Evolutionary conservation across 2,113 vertebrate genomes (phyloP).

Genomic region (Ptilonorhynchus violaceus): DNA sequence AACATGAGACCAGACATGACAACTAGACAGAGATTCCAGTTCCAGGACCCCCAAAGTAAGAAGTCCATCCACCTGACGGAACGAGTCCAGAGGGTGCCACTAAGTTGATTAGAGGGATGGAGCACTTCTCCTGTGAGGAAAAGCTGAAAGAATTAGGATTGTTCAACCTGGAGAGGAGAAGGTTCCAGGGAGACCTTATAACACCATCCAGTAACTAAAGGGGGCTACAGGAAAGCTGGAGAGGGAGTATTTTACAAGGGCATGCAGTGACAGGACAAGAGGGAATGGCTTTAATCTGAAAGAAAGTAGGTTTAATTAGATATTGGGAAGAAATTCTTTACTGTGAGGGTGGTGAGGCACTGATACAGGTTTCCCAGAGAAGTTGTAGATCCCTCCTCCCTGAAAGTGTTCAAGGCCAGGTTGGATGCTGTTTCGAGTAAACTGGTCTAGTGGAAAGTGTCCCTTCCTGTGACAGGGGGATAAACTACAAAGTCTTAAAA

Average conservation of each 20-base stretch:
- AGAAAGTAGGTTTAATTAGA: background rate
- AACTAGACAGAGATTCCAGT: background rate
- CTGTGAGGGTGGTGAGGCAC: background rate
- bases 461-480: background rate
- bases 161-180: background rate
- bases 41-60: background rate
- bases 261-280: background rate
- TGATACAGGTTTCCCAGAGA: background rate
- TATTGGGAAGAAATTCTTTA: background rate
- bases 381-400: background rate
- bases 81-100: background rate
- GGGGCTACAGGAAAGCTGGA: background rate
- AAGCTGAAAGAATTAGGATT: background rate
- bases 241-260: background rate
- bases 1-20: background rate
- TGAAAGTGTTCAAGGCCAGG: background rate
- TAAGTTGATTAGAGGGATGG: background rate
- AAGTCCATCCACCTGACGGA: background rate
- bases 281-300: background rate
- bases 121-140: rapidly evolving
- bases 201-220: background rate
- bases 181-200: background rate
- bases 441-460: background rate
- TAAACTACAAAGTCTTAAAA: background rate
- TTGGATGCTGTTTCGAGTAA: rapidly evolving